These are phyloP conservation scores for Conops quadrifasciatus DNA, from an alignment of 2,888 invertebrate genomes.

Conservation along the genomic window DNA sequence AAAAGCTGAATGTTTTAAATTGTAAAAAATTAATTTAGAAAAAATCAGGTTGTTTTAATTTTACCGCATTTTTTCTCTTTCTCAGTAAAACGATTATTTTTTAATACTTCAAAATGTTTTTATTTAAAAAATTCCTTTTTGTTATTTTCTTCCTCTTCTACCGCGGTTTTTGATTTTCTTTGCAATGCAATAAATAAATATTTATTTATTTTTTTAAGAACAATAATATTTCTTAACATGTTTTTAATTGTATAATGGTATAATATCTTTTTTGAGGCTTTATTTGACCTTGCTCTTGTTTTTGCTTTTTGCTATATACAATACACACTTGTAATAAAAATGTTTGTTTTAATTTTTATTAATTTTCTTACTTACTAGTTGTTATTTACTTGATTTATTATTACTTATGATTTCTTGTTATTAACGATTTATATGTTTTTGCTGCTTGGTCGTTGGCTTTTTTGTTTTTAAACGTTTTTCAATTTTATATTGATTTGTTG, in stretches of 20 bases:
- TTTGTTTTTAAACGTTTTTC: background rate
- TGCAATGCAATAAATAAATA: constrained; percentile 44
- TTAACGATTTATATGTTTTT: background rate
- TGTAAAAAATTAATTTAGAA: background rate
- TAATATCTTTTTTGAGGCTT: constrained; percentile 17
- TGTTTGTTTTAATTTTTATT: constrained; percentile 9
- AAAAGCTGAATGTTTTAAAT: background rate
- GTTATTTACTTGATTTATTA: constrained; percentile 7
- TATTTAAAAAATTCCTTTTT: constrained; percentile 26
- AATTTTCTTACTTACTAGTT: constrained; percentile 9
- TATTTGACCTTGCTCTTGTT: background rate
- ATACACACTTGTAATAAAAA: constrained; percentile 33
- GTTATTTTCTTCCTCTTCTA: constrained; percentile 21
- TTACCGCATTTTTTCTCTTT: background rate
- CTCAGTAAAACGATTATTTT: background rate
- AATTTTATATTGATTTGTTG: background rate
- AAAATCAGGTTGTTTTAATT: background rate
- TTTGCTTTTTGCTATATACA: constrained; percentile 7
- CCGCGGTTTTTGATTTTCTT: constrained; percentile 40
- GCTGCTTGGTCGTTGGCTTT: background rate
- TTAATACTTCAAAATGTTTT: constrained; percentile 15
- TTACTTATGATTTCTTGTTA: constrained; percentile 6
- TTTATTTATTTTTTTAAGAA: constrained; percentile 30
- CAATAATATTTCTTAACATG: constrained; percentile 8
- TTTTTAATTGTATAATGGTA: constrained; percentile 27